These are phyloP conservation scores for Otolemur crassicaudatus DNA, from an alignment of 2,797 vertebrate genomes.

Conservation along the genomic window DNA sequence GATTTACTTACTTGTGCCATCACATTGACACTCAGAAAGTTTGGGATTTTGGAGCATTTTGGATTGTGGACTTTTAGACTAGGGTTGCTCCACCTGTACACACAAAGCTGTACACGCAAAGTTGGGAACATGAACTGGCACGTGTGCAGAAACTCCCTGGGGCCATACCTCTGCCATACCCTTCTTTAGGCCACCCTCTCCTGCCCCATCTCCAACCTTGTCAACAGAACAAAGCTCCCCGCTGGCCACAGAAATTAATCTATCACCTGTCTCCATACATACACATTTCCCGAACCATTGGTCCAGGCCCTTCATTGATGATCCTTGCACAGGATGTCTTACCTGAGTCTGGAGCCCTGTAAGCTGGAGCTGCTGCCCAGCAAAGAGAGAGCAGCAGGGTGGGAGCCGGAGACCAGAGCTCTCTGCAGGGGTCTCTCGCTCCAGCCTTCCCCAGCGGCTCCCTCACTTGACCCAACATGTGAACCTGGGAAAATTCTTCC, in stretches of 20 bases:
- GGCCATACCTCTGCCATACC: rapidly evolving
- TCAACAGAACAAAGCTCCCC: not conserved
- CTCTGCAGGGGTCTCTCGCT: not conserved
- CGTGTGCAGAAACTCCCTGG: rapidly evolving
- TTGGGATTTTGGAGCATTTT: no score
- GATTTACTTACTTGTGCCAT: not conserved
- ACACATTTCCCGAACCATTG: no score
- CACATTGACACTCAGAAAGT: not conserved
- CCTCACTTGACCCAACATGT: rapidly evolving
- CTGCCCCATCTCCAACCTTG: not conserved
- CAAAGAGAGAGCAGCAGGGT: rapidly evolving
- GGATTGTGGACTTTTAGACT: not conserved
- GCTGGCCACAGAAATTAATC: rapidly evolving
- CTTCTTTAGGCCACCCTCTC: no score
- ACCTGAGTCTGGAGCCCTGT: not conserved
- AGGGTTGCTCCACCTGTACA: not conserved
- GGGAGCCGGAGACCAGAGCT: not conserved
- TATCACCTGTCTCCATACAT: rapidly evolving
- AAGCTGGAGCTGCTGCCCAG: not conserved
- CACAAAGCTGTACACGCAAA: not conserved
- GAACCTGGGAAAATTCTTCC: rapidly evolving
- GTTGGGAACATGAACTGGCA: rapidly evolving
- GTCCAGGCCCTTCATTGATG: not conserved
- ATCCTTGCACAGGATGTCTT: not conserved
- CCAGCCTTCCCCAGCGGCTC: rapidly evolving